phyloP scores from a whole-genome alignment of 2,797 vertebrate genomes.

The Melopsittacus undulatus region DNA sequence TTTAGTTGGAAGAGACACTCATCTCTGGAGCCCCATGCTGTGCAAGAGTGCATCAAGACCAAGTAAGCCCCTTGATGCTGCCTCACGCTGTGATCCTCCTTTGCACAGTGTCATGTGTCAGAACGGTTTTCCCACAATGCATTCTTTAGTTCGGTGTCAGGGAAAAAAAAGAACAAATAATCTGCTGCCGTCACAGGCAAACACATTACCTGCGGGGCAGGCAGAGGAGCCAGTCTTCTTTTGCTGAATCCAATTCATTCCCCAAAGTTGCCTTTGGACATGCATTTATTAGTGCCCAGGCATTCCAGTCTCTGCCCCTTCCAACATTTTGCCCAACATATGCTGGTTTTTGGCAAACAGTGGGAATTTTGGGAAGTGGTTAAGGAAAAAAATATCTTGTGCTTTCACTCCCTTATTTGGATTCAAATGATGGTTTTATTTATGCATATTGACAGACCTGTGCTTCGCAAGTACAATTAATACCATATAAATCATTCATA shows the following conservation, averaged over 20 bases:
- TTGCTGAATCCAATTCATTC: slow-evolving; percentile 28
- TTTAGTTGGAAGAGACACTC: slow-evolving; percentile 82
- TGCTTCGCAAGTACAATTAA: slow-evolving; percentile 4
- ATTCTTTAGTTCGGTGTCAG: slow-evolving; percentile 82
- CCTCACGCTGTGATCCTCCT: slow-evolving; percentile 83
- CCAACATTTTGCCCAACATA: neutral
- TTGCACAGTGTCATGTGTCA: slow-evolving; percentile 84
- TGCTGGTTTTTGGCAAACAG: neutral
- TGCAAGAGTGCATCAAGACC: slow-evolving; percentile 85
- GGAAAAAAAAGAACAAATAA: slow-evolving; percentile 76
- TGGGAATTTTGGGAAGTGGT: neutral
- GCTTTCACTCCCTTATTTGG: neutral
- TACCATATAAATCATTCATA: slow-evolving; percentile 25
- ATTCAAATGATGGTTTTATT: neutral
- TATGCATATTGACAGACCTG: neutral
- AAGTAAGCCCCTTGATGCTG: slow-evolving; percentile 84
- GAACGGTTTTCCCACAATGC: slow-evolving; percentile 85
- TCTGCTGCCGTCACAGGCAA: slow-evolving; percentile 76
- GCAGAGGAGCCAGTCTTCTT: slow-evolving; percentile 48
- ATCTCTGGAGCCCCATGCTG: slow-evolving; percentile 80
- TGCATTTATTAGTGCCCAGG: neutral
- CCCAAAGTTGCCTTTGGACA: neutral
- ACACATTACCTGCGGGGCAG: slow-evolving; percentile 76
- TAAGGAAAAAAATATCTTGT: neutral
- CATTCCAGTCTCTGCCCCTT: neutral